Percentiles rank a stretch among this genome's conserved stretches.
Conservation (phyloP, 64 coral and sea anemone species). For the Pachyseris speciosa region DNA sequence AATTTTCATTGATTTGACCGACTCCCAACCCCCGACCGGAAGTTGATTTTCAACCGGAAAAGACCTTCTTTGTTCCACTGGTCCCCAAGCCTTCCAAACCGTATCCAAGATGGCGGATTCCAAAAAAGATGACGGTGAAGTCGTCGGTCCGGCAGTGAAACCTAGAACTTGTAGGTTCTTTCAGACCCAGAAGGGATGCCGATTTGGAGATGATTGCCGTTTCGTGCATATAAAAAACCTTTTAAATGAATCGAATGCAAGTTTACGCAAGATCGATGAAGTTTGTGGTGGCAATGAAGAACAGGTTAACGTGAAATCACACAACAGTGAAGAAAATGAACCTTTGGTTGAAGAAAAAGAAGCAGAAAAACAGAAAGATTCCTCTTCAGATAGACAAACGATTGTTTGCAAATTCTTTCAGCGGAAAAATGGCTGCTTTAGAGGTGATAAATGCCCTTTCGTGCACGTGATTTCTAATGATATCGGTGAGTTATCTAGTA, state of each 20-base stretch:
- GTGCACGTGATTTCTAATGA: not conserved
- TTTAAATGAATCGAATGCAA: not conserved
- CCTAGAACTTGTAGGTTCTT: conserved; percentile 69
- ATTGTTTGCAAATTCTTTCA: conserved; percentile 72
- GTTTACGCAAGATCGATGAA: not conserved
- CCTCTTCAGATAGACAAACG: conserved; percentile 12
- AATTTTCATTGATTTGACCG: not conserved
- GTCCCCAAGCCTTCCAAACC: not conserved
- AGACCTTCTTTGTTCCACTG: too few relatives aligned
- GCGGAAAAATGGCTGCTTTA: conserved; percentile 67
- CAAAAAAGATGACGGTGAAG: not conserved
- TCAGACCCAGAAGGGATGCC: conserved; percentile 30
- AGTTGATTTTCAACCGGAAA: not conserved
- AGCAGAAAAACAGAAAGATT: not conserved
- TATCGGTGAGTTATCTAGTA: not conserved
- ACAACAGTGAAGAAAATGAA: not conserved
- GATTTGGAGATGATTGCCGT: conserved; percentile 68
- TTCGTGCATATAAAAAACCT: conserved; percentile 42
- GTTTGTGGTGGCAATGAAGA: not conserved
- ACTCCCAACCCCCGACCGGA: not conserved
- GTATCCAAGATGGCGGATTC: conserved; percentile 34
- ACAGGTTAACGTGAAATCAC: not conserved
- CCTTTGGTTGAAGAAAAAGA: not conserved
- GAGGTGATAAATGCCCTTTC: conserved; percentile 72
- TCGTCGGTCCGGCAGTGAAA: not conserved